Evolutionary conservation across 2,797 vertebrate species (phyloP).

Genomic region (Catamblyrhynchus diadema): DNA sequence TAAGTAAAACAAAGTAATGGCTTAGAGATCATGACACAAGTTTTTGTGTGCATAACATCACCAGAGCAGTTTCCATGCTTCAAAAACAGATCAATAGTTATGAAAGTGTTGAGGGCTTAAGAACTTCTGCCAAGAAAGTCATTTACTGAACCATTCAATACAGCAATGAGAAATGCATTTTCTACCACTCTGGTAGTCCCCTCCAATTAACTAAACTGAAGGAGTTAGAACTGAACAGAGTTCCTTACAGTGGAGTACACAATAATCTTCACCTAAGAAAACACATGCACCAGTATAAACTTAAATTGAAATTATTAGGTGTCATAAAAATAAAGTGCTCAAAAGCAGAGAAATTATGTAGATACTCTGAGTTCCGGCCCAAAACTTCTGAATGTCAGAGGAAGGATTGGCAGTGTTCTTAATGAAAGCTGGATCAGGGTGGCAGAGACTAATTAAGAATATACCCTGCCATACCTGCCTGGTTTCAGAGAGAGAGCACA

Average conservation of each 20-base stretch:
- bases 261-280: background rate
- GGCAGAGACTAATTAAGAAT: background rate
- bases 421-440: background rate
- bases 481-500: background rate
- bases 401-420: too few relatives aligned
- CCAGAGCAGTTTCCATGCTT: background rate
- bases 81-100: background rate
- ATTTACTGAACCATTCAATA: background rate
- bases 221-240: background rate
- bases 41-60: background rate
- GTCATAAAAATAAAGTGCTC: background rate
- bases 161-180: background rate
- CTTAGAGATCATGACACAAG: background rate
- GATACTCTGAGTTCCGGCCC: background rate
- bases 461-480: background rate
- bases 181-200: background rate
- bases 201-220: background rate
- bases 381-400: background rate
- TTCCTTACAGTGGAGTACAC: background rate
- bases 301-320: background rate
- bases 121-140: background rate
- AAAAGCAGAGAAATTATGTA: background rate
- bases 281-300: background rate
- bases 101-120: background rate
- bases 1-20: background rate